phyloP scores from a whole-genome alignment of 2,113 vertebrate genomes.

The Misgurnus mizolepis region DNA sequence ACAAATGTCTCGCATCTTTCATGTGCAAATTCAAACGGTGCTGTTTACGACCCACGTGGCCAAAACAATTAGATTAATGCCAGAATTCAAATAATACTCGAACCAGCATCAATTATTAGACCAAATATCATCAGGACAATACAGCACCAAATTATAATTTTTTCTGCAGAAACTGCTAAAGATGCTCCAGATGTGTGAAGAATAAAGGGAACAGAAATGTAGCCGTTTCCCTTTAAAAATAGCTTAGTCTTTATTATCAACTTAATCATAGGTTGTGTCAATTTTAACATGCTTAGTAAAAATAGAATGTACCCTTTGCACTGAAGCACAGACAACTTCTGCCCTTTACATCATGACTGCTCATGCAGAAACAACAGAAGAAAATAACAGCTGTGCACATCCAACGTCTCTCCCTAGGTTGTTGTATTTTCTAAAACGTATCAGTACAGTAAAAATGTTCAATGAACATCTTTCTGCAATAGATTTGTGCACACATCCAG shows the following conservation, averaged over 20 bases:
- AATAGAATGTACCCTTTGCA: too few species aligned
- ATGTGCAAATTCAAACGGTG: slow-evolving; percentile 28
- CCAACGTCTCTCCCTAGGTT: not conserved
- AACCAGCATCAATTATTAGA: slow-evolving; percentile 29
- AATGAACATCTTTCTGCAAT: slow-evolving; percentile 36
- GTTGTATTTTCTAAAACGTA: slow-evolving; percentile 10
- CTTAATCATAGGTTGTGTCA: too few species aligned
- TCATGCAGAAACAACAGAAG: slow-evolving; percentile 36
- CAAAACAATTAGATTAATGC: slow-evolving; percentile 23
- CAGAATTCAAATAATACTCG: slow-evolving; percentile 1
- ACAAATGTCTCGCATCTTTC: slow-evolving; percentile 12
- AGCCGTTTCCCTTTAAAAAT: slow-evolving; percentile 24
- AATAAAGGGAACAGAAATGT: slow-evolving; percentile 6
- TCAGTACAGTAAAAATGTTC: slow-evolving; percentile 47
- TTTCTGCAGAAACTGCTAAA: not conserved
- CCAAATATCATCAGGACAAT: slow-evolving; percentile 1
- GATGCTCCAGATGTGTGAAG: not conserved
- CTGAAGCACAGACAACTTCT: not conserved
- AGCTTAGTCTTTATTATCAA: too few species aligned
- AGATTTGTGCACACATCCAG: slow-evolving; percentile 18
- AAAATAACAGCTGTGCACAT: slow-evolving; percentile 45
- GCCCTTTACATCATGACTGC: slow-evolving; percentile 18
- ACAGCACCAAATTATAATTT: slow-evolving; percentile 8
- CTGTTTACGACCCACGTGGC: slow-evolving; percentile 12
- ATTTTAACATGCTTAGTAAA: too few species aligned